phyloP scores from a whole-genome alignment of 2,888 invertebrate species.

The Diloba caeruleocephala region DNA sequence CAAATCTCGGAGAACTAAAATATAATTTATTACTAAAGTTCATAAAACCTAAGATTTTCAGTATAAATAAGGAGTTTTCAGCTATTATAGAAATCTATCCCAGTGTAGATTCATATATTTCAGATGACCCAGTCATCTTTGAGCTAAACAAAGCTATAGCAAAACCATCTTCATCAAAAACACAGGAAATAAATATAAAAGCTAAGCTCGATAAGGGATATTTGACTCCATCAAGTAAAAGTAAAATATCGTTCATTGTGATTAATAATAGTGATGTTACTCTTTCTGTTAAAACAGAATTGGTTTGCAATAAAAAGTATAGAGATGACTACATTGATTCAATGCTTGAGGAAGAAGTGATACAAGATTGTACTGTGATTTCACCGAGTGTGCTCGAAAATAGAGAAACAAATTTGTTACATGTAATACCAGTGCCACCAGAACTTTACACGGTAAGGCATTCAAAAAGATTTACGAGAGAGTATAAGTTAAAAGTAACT shows the following conservation, averaged over 20 bases:
- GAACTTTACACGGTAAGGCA: slow-evolving; percentile 35
- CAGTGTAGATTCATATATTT: slow-evolving; percentile 11
- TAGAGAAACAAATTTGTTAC: slow-evolving; percentile 7
- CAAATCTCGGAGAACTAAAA: slow-evolving; percentile 16
- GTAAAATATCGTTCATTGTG: slow-evolving; percentile 5
- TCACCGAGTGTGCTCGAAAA: background rate
- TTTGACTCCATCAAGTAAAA: slow-evolving; percentile 11
- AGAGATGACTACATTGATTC: slow-evolving; percentile 15
- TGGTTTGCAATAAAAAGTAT: slow-evolving; percentile 30
- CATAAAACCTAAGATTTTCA: slow-evolving; percentile 11
- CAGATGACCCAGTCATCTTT: slow-evolving; percentile 14
- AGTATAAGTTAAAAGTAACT: slow-evolving; percentile 34
- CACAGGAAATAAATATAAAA: slow-evolving; percentile 19
- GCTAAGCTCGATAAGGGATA: slow-evolving; percentile 31
- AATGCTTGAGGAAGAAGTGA: slow-evolving; percentile 16
- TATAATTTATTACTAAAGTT: slow-evolving; percentile 35
- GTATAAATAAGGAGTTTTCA: slow-evolving; percentile 13
- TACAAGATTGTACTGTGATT: slow-evolving; percentile 2
- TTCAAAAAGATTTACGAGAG: slow-evolving; percentile 32
- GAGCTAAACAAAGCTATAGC: slow-evolving; percentile 19
- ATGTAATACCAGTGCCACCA: slow-evolving; percentile 11
- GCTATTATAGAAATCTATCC: slow-evolving; percentile 15
- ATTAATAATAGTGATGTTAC: slow-evolving; percentile 24
- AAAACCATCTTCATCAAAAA: slow-evolving; percentile 18
- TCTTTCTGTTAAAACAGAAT: slow-evolving; percentile 25